Conservation (phyloP, 2,113 vertebrate species). For the Heteronetta atricapilla region DNA sequence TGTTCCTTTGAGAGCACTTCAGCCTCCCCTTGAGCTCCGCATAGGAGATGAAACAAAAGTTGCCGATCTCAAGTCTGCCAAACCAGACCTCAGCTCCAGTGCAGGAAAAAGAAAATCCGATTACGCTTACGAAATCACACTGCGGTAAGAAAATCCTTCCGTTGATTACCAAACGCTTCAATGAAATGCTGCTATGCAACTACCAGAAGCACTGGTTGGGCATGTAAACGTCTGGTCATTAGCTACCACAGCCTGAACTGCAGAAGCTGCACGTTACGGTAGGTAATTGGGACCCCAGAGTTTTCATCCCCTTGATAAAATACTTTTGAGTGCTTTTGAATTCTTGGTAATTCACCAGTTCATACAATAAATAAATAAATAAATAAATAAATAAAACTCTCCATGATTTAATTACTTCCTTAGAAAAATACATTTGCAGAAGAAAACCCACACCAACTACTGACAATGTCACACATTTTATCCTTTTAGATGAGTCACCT, state of each 20-base stretch:
- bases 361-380: background rate
- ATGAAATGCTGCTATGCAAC: background rate
- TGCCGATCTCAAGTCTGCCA: background rate
- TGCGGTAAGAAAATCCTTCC: background rate
- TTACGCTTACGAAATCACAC: accelerated
- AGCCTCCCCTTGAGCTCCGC: background rate
- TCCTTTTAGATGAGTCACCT: background rate
- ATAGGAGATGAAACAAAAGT: background rate
- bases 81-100: background rate
- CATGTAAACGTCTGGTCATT: background rate
- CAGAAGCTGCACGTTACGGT: background rate
- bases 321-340: background rate
- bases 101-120: background rate
- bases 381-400: background rate
- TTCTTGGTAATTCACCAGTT: background rate
- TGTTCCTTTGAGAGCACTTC: background rate
- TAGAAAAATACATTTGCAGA: background rate
- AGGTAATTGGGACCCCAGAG: background rate
- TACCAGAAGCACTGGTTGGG: background rate
- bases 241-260: background rate
- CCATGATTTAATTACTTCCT: background rate
- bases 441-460: background rate
- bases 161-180: background rate
- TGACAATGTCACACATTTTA: background rate
- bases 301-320: background rate